Evolutionary conservation across 2,888 invertebrate species (phyloP).

Genomic region (Escarpia spicata): DNA sequence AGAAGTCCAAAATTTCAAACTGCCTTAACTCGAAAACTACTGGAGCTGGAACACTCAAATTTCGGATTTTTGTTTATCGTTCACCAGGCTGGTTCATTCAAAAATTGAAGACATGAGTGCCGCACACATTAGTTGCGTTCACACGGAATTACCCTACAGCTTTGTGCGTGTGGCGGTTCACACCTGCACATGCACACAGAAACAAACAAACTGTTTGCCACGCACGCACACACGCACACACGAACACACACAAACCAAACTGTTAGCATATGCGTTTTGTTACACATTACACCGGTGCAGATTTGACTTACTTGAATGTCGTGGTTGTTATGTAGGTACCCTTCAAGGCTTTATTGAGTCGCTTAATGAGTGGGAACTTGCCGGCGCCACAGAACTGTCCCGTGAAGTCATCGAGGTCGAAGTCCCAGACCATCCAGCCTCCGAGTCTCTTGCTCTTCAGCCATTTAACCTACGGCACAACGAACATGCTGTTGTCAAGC

Average conservation of each 20-base stretch:
- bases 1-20: no score
- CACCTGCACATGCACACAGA: no score
- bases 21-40: no score
- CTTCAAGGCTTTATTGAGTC: not conserved
- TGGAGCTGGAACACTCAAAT: no score
- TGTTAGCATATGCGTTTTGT: not conserved
- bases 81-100: no score
- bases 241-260: not conserved
- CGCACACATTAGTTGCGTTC: no score
- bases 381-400: slow-evolving; percentile 11
- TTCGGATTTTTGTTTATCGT: no score
- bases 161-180: no score
- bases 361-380: not conserved
- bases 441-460: slow-evolving; percentile 1
- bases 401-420: not conserved
- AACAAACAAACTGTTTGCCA: no score
- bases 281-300: not conserved
- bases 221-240: no score
- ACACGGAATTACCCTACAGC: no score
- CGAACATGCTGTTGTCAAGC: not conserved
- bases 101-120: no score
- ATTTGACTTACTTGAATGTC: not conserved
- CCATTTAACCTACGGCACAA: not conserved
- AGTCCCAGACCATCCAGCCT: not conserved
- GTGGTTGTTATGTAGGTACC: not conserved